Conservation (phyloP, 2,797 vertebrate genomes). For the Ciconia nigra region DNA sequence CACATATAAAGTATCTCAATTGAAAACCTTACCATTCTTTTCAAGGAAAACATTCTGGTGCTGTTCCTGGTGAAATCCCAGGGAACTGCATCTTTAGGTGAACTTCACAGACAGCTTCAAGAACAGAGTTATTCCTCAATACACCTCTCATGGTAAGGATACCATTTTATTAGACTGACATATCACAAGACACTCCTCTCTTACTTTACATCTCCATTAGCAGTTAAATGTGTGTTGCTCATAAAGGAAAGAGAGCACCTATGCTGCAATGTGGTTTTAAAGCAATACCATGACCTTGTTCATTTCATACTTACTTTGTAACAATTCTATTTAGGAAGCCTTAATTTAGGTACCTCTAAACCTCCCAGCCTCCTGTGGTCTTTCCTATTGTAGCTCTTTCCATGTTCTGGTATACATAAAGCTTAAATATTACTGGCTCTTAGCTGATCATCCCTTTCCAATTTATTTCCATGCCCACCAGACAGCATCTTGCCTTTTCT, state of each 20-base stretch:
- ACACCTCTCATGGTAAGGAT: not conserved
- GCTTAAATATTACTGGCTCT: not conserved
- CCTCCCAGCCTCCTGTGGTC: not conserved
- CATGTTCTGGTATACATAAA: not conserved
- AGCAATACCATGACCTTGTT: not conserved
- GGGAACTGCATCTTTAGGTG: not conserved
- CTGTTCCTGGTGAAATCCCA: not conserved
- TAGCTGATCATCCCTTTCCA: not conserved
- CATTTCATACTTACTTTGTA: not conserved
- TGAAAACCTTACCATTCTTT: not conserved
- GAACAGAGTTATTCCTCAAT: not conserved
- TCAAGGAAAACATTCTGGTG: not conserved
- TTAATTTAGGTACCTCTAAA: not conserved
- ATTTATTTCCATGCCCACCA: not conserved
- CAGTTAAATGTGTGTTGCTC: rapidly evolving
- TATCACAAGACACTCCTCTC: not conserved
- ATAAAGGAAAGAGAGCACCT: not conserved
- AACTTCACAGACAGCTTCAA: not conserved
- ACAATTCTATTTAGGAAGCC: not conserved
- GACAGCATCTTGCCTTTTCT: not conserved
- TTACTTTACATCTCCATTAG: not conserved
- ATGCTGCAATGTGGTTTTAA: not conserved
- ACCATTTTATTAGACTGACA: not conserved
- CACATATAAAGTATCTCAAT: not conserved
- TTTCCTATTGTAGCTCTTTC: not conserved